Conservation (phyloP, 1,140 invertebrate species). For the Amyelois transitella region DNA sequence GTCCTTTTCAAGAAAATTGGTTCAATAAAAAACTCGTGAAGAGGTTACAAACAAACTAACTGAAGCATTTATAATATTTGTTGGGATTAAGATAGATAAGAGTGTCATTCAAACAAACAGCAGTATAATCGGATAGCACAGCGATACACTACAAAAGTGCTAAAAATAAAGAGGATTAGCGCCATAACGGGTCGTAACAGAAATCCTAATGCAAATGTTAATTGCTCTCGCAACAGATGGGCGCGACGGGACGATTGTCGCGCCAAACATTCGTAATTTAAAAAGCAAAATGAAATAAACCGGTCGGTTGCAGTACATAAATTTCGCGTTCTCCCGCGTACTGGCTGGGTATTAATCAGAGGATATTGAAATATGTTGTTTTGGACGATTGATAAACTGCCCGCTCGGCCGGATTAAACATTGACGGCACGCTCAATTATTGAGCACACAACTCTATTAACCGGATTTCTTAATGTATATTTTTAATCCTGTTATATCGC, state of each 20-base stretch:
- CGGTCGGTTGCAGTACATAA: conserved; percentile 71
- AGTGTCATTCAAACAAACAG: neutral
- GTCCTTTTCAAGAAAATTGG: no score
- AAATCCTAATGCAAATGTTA: conserved; percentile 63
- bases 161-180: neutral
- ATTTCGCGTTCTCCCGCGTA: conserved; percentile 68
- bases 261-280: conserved; percentile 70
- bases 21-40: no score
- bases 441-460: conserved; percentile 19
- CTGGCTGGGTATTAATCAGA: conserved; percentile 73
- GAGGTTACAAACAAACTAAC: no score
- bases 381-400: conserved; percentile 70
- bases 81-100: no score
- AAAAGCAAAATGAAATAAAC: conserved; percentile 73
- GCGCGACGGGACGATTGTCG: conserved; percentile 63
- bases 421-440: conserved; percentile 65
- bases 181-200: conserved; percentile 10
- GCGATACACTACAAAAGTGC: neutral
- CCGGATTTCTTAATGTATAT: neutral
- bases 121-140: neutral
- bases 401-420: conserved; percentile 60
- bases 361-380: conserved; percentile 75
- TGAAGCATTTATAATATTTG: no score
- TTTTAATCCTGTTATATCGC: no score
- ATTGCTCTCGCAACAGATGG: conserved; percentile 66